A percentile compares a stretch with the other conserved stretches of the same genome.
Conservation (phyloP, 2,797 vertebrate species). For the Hylomyscus alleni region DNA sequence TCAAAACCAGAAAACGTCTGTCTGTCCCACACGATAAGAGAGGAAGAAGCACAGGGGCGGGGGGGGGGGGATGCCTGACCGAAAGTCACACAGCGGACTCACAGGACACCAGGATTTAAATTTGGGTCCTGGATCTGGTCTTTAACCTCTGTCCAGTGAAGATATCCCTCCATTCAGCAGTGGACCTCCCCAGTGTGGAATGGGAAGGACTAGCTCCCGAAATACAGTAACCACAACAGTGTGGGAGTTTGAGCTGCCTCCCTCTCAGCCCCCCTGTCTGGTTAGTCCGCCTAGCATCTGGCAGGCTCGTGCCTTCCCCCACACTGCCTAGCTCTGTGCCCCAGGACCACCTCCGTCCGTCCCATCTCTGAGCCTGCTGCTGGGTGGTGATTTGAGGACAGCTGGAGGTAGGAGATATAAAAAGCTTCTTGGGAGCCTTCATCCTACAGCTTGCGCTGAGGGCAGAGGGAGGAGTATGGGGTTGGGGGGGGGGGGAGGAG, state of each 20-base stretch:
- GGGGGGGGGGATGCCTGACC: background rate
- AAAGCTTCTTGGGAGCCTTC: conserved; percentile 38
- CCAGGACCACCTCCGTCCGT: background rate
- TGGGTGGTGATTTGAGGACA: conserved; percentile 20
- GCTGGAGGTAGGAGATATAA: background rate
- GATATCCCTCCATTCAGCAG: background rate
- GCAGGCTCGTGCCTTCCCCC: background rate
- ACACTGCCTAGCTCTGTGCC: conserved; percentile 1
- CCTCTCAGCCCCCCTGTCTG: background rate
- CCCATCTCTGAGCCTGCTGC: conserved; percentile 19
- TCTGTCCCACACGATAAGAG: background rate
- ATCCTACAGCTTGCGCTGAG: background rate
- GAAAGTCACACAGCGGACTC: background rate
- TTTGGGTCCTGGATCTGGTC: background rate
- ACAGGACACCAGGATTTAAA: background rate
- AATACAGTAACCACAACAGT: background rate
- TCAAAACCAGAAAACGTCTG: background rate
- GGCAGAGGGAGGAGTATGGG: background rate
- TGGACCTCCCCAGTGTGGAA: background rate
- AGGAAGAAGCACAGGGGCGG: background rate
- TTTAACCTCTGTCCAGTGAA: background rate
- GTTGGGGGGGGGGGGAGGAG: background rate
- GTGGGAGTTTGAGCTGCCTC: background rate
- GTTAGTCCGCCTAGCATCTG: background rate
- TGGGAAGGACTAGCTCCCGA: conserved; percentile 11